phyloP scores from a whole-genome alignment of 1,140 invertebrate species.

The Scaptomyza hsui region DNA sequence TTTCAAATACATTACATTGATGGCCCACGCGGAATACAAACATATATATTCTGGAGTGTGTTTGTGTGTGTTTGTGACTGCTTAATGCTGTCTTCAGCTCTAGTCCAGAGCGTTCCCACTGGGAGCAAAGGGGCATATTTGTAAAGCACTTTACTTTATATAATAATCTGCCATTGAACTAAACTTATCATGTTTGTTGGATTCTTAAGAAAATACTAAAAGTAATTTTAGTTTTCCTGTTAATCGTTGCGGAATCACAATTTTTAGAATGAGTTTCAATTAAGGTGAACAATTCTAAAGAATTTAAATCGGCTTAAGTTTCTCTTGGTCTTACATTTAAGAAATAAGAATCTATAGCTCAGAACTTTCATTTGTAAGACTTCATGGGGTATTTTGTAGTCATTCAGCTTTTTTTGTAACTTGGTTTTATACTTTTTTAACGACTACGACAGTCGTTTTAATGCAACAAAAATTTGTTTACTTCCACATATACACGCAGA shows the following conservation, averaged over 20 bases:
- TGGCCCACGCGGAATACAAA: conserved; percentile 43
- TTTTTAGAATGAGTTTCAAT: too few species aligned
- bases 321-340: too few species aligned
- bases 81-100: conserved; percentile 30
- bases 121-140: conserved; percentile 26
- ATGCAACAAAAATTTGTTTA: conserved; percentile 36
- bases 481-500: conserved; percentile 1
- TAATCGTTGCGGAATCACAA: background rate
- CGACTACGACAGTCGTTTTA: conserved; percentile 27
- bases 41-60: conserved; percentile 21
- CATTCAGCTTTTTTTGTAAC: background rate
- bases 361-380: too few species aligned
- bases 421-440: conserved; percentile 30
- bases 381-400: conserved; percentile 14
- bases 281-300: too few species aligned
- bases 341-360: too few species aligned
- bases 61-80: conserved; percentile 1
- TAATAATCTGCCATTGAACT: background rate
- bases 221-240: background rate
- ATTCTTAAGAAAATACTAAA: background rate
- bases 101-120: background rate
- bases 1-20: conserved; percentile 68
- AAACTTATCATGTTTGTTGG: background rate
- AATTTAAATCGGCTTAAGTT: too few species aligned
- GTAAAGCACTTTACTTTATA: background rate